These are phyloP conservation scores for Mesoclemmys tuberculata DNA, from an alignment of 2,113 vertebrate species.

Conservation along the genomic window DNA sequence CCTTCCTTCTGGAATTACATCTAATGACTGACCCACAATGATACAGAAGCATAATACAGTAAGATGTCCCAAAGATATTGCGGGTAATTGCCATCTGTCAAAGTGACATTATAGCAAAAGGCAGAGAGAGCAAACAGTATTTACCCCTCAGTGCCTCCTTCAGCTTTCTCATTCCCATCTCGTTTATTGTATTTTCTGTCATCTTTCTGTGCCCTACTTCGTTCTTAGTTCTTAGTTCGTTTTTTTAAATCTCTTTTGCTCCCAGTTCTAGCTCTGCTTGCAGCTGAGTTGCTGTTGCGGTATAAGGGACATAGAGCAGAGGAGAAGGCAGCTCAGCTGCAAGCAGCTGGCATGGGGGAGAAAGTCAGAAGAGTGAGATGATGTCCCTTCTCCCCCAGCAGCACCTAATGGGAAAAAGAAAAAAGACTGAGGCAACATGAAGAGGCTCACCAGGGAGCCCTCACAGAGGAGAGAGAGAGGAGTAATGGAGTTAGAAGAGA, in stretches of 20 bases:
- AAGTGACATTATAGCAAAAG: not conserved
- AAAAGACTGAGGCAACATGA: too few relatives aligned
- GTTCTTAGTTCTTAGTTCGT: not conserved
- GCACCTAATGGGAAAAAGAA: too few relatives aligned
- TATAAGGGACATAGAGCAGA: not conserved
- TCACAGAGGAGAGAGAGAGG: too few relatives aligned
- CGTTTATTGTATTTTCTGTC: not conserved
- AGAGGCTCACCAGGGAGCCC: too few relatives aligned
- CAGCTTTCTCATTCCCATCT: not conserved
- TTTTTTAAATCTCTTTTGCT: not conserved
- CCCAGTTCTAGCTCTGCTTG: not conserved
- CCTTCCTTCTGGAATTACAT: too few relatives aligned
- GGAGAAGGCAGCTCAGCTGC: not conserved
- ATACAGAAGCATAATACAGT: too few relatives aligned
- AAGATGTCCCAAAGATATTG: too few relatives aligned
- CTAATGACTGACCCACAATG: too few relatives aligned
- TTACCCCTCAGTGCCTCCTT: not conserved
- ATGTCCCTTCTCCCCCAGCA: rapidly evolving
- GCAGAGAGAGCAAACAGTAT: not conserved
- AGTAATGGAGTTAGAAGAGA: too few relatives aligned
- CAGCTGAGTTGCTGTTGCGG: not conserved
- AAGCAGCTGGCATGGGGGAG: not conserved
- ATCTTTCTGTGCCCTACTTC: not conserved
- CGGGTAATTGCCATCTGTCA: too few relatives aligned
- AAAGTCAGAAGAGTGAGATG: not conserved